phyloP scores from a whole-genome alignment of 2,797 vertebrate genomes.

The Rhinatrema bivittatum region DNA sequence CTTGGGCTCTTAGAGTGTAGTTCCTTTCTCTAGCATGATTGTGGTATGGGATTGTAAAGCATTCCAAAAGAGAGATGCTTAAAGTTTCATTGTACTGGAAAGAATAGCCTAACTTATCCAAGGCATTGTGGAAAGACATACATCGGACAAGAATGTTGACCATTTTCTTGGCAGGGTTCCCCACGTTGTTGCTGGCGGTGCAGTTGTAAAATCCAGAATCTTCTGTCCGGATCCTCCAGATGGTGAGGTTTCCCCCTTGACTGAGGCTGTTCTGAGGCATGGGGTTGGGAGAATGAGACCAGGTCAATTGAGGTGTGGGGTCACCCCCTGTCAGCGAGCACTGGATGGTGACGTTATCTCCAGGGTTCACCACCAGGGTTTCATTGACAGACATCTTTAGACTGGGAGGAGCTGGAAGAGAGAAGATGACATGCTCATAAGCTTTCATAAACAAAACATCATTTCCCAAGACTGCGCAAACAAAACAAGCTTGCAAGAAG shows the following conservation, averaged over 20 bases:
- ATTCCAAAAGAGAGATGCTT: too few species aligned
- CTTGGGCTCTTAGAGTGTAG: too few species aligned
- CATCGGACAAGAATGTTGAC: slow-evolving; percentile 86
- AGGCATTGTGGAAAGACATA: too few species aligned
- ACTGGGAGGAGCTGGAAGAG: slow-evolving; percentile 72
- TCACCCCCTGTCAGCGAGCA: slow-evolving; percentile 80
- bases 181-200: slow-evolving; percentile 90
- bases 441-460: too few species aligned
- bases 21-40: too few species aligned
- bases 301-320: slow-evolving; percentile 72
- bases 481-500: too few species aligned
- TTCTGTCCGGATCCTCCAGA: slow-evolving; percentile 67
- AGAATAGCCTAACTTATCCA: too few species aligned
- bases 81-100: too few species aligned
- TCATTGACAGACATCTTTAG: slow-evolving; percentile 89
- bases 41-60: too few species aligned
- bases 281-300: slow-evolving; percentile 77
- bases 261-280: slow-evolving; percentile 72
- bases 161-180: slow-evolving; percentile 87
- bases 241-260: slow-evolving; percentile 66
- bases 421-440: neutral
- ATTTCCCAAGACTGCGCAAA: too few species aligned
- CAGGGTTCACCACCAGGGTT: slow-evolving; percentile 86
- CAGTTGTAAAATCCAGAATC: slow-evolving; percentile 93
- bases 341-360: slow-evolving; percentile 78